Conservation (phyloP, 2,888 invertebrate genomes). For the Troides oblongomaculatus region DNA sequence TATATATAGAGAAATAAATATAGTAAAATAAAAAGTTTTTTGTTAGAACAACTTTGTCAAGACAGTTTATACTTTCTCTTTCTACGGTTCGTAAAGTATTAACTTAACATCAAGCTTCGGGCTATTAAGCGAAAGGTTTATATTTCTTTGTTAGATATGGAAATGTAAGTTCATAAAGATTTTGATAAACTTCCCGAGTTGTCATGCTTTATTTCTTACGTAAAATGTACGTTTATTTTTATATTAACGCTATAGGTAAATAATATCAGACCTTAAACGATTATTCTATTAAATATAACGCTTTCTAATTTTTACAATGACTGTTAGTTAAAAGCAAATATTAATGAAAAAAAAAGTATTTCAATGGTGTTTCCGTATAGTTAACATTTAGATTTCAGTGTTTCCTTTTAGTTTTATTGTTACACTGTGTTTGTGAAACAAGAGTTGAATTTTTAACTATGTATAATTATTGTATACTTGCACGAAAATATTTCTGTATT, state of each 20-base stretch:
- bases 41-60: not conserved
- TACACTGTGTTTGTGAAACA: slow-evolving; percentile 24
- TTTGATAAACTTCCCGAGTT: slow-evolving; percentile 20
- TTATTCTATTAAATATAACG: not conserved
- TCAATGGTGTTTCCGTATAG: slow-evolving; percentile 24
- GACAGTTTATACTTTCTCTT: slow-evolving; percentile 13
- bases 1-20: not conserved
- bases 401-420: slow-evolving; percentile 29
- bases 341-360: slow-evolving; percentile 18
- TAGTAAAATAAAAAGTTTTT: not conserved
- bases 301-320: not conserved
- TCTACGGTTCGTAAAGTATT: not conserved
- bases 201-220: slow-evolving; percentile 9
- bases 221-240: not conserved
- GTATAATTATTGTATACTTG: slow-evolving; percentile 12
- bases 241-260: not conserved
- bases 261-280: not conserved
- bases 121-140: not conserved
- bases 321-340: not conserved
- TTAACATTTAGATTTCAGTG: slow-evolving; percentile 25
- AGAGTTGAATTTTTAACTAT: slow-evolving; percentile 22
- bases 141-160: not conserved
- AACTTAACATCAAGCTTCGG: slow-evolving; percentile 2
- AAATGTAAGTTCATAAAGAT: slow-evolving; percentile 7
- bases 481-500: slow-evolving; percentile 9